Evolutionary conservation across 2,113 vertebrate species (phyloP).

Genomic region (Lanius ludovicianus): DNA sequence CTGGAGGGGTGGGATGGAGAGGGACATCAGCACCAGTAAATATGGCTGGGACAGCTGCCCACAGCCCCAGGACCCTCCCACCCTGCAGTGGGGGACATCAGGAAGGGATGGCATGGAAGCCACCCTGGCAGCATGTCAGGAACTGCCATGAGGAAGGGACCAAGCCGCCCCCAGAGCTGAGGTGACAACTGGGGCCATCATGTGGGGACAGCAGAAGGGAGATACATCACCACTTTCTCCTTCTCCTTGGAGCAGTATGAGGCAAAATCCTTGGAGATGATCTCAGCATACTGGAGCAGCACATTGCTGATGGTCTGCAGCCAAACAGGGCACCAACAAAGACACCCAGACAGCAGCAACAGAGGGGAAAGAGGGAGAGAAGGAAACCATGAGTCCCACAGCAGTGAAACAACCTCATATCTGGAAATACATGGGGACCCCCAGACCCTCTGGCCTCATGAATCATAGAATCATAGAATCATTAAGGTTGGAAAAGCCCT

Average conservation of each 20-base stretch:
- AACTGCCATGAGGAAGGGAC: not conserved
- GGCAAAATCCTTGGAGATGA: slow-evolving; percentile 92
- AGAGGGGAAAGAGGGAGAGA: not conserved
- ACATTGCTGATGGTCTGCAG: slow-evolving; percentile 96
- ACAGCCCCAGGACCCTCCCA: not conserved
- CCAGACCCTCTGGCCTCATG: not conserved
- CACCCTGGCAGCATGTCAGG: not conserved
- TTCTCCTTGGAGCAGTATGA: slow-evolving; percentile 96
- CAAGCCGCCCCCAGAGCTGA: fast-evolving
- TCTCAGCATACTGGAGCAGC: slow-evolving; percentile 92
- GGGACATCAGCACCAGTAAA: not conserved
- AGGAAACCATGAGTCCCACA: not conserved
- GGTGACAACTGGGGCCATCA: not conserved
- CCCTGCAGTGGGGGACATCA: not conserved
- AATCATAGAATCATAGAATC: not conserved
- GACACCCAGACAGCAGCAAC: not conserved
- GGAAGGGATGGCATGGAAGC: fast-evolving
- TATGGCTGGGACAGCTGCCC: not conserved
- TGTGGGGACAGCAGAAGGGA: not conserved
- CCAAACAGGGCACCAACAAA: not conserved
- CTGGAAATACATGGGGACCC: not conserved
- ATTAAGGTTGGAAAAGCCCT: not conserved
- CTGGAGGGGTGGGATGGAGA: slow-evolving; percentile 47
- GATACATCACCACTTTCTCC: slow-evolving; percentile 85
- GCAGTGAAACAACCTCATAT: not conserved